phyloP scores from a whole-genome alignment of 2,888 invertebrate species.

The Meiosimyza platycephala region DNA sequence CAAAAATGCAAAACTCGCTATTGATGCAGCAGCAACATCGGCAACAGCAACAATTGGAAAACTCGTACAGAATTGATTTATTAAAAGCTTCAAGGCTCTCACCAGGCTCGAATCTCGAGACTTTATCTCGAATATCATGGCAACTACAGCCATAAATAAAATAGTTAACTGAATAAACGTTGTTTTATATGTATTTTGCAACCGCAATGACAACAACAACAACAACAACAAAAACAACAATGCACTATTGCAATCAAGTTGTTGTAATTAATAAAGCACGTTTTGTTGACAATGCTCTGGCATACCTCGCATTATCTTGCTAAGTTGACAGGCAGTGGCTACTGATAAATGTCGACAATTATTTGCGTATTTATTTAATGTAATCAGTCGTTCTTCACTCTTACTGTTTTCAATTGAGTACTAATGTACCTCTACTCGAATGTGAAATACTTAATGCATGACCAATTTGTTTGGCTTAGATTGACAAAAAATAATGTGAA shows the following conservation, averaged over 20 bases:
- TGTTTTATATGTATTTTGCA: not conserved
- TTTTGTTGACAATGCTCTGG: slow-evolving; percentile 21
- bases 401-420: no score
- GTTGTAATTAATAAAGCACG: slow-evolving; percentile 25
- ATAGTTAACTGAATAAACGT: slow-evolving; percentile 14
- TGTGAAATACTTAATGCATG: not conserved
- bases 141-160: slow-evolving; percentile 6
- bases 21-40: not conserved
- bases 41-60: slow-evolving; percentile 21
- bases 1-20: slow-evolving; percentile 19
- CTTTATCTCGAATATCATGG: not conserved
- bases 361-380: slow-evolving; percentile 10
- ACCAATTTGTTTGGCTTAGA: slow-evolving; percentile 26
- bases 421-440: no score
- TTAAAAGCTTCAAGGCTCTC: slow-evolving; percentile 14
- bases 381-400: not conserved
- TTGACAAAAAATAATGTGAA: no score
- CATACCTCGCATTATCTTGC: no score
- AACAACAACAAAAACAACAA: no score
- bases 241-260: not conserved
- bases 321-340: slow-evolving; percentile 18
- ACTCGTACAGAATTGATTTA: slow-evolving; percentile 25
- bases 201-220: not conserved
- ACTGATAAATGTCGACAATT: slow-evolving; percentile 18
- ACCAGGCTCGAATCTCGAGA: not conserved